Percentiles rank a stretch among this genome's conserved stretches.
These are phyloP conservation scores for Alcis repandata DNA, from an alignment of 2,888 invertebrate species.

Conservation along the genomic window DNA sequence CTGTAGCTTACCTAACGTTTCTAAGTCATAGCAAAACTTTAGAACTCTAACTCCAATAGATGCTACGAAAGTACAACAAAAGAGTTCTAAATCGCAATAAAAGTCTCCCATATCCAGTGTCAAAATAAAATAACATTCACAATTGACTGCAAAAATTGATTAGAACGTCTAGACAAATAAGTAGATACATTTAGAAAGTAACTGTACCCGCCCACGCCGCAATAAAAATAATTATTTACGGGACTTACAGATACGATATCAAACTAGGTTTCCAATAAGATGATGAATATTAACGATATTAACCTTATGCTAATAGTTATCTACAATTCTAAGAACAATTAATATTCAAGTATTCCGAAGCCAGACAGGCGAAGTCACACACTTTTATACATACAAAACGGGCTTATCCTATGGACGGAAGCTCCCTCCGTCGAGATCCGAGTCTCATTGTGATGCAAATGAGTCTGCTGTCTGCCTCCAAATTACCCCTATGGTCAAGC, in stretches of 20 bases:
- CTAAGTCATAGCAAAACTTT: not conserved
- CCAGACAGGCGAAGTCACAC: slow-evolving; percentile 65
- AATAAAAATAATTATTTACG: slow-evolving; percentile 36
- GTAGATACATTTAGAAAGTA: slow-evolving; percentile 35
- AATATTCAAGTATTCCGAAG: slow-evolving; percentile 73
- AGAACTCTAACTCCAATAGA: not conserved
- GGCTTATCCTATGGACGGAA: slow-evolving; percentile 80
- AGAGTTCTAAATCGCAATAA: slow-evolving; percentile 11
- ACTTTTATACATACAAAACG: slow-evolving; percentile 74
- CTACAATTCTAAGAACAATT: slow-evolving; percentile 62
- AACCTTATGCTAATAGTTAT: slow-evolving; percentile 34
- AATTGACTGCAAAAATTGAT: slow-evolving; percentile 60
- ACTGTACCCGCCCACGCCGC: slow-evolving; percentile 26
- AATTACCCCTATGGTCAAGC: slow-evolving; percentile 85
- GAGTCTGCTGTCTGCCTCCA: slow-evolving; percentile 84
- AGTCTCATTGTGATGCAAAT: slow-evolving; percentile 85
- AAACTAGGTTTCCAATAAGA: slow-evolving; percentile 42
- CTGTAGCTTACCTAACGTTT: too few relatives aligned
- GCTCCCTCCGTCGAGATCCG: slow-evolving; percentile 73
- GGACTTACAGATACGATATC: slow-evolving; percentile 23
- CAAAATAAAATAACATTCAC: slow-evolving; percentile 50
- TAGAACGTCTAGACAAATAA: slow-evolving; percentile 62
- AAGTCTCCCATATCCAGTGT: slow-evolving; percentile 27
- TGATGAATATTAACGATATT: slow-evolving; percentile 44
- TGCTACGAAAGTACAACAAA: not conserved